Conservation (phyloP, 2,797 vertebrate genomes). For the Chelmon rostratus region DNA sequence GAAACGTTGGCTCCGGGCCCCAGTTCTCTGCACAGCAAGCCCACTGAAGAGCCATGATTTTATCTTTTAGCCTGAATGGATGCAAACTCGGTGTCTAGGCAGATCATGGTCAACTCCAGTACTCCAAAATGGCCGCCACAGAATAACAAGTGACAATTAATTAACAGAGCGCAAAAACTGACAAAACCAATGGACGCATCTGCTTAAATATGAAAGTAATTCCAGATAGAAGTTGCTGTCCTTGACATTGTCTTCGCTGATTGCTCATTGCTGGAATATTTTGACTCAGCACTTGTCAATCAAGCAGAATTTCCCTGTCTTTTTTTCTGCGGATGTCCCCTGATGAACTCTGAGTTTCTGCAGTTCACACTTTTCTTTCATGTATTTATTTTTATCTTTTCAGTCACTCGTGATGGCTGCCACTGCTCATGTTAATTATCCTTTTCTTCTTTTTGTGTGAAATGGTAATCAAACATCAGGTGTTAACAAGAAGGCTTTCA, state of each 20-base stretch:
- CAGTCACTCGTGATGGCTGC: neutral
- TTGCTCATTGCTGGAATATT: slow-evolving; percentile 21
- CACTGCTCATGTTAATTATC: slow-evolving; percentile 12
- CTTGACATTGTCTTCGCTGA: slow-evolving; percentile 5
- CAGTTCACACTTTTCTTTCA: neutral
- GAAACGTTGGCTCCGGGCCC: slow-evolving; percentile 63
- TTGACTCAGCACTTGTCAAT: neutral
- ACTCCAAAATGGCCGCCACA: neutral
- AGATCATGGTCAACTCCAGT: slow-evolving; percentile 20
- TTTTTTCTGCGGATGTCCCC: neutral
- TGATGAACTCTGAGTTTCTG: slow-evolving; percentile 3
- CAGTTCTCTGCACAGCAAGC: slow-evolving; percentile 46
- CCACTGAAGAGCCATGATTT: slow-evolving; percentile 45
- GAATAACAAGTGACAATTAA: slow-evolving; percentile 1
- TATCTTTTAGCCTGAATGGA: slow-evolving; percentile 23
- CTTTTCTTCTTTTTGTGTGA: slow-evolving; percentile 1
- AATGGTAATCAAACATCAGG: slow-evolving; percentile 8
- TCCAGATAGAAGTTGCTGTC: neutral
- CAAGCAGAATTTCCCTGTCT: slow-evolving; percentile 3
- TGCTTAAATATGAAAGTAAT: slow-evolving; percentile 8
- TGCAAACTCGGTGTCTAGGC: slow-evolving; percentile 12
- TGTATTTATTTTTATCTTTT: neutral
- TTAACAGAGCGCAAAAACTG: neutral
- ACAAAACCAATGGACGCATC: neutral
- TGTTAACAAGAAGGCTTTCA: neutral